Percentiles rank a stretch among this genome's conserved stretches.
Conservation (phyloP, 1,140 invertebrate genomes). For the Bombyx mandarina region DNA sequence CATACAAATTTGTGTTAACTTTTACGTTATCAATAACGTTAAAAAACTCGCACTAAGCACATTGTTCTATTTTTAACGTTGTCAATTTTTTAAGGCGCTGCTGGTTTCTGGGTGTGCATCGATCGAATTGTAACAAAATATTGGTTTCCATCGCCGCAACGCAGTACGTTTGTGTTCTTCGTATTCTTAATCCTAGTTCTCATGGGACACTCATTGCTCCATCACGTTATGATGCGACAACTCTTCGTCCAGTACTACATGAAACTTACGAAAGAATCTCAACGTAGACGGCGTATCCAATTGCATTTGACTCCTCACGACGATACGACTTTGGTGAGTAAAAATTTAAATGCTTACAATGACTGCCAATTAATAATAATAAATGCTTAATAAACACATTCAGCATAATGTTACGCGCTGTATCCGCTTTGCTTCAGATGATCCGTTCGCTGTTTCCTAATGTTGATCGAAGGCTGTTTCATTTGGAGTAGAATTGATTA, state of each 20-base stretch:
- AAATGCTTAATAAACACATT: too few species aligned
- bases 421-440: too few species aligned
- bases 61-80: neutral
- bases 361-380: too few species aligned
- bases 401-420: too few species aligned
- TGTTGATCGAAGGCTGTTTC: too few species aligned
- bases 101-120: slow-evolving; percentile 87
- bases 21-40: too few species aligned
- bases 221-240: slow-evolving; percentile 81
- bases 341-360: too few species aligned
- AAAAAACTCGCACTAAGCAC: too few species aligned
- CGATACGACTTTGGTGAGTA: slow-evolving; percentile 81
- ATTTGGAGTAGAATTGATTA: too few species aligned
- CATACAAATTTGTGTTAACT: too few species aligned
- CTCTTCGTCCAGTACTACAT: slow-evolving; percentile 90
- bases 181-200: slow-evolving; percentile 82
- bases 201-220: slow-evolving; percentile 80
- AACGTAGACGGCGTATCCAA: slow-evolving; percentile 66
- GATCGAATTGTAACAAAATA: slow-evolving; percentile 87
- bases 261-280: slow-evolving; percentile 78
- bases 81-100: slow-evolving; percentile 75
- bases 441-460: too few species aligned
- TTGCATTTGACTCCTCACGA: slow-evolving; percentile 81
- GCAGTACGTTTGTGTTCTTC: slow-evolving; percentile 91
- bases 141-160: slow-evolving; percentile 79